Evolutionary conservation across 2,797 vertebrate genomes (phyloP), one percentile per base, ranked within the genome.

Genomic region (Platalea minor): DNA sequence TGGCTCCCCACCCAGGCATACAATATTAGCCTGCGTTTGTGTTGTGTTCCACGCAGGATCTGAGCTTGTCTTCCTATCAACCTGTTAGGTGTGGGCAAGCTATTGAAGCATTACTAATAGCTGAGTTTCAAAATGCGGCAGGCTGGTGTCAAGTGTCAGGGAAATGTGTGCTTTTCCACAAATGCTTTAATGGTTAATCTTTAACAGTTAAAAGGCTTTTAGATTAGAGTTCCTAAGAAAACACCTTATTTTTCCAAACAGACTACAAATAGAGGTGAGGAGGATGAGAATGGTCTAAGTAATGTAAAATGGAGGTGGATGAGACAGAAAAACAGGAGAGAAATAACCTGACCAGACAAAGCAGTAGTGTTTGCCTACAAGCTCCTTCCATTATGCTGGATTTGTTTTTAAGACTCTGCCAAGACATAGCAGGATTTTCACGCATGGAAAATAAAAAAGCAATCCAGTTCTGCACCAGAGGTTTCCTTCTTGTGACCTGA

Each of bases 151-250:
- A 94, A 85, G 76, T 33, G 37, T 80, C 57, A 90, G 39, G 41
- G 56, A 94, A 92, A 74, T 45, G 28, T 11, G 9, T 83, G 67
- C 51, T 87, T 93, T 95, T 91, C 83, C 83, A 86, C 31, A 51
- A 19, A 45, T 33, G 53, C 23, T 91, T 93, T 92, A 78, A 67
- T 54, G 63, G 88, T 93, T 95, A 94, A 95, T 79, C 69, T 78
- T 95, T 93, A 94, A 89, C 77, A 79, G 61, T 45, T 91, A 50
- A 78, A 83, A 91, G 70, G 31, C 33, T 57, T 95, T 88, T 68
- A 84, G 59, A 79, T 76, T 69, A 48, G 17, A 35, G 48, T 53
- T 83, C 46, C 17, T 51, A 70, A 16, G 35, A 77, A 88, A 92
- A n/a, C 7, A 56, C 8, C 6, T 41, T 80, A 24, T 56, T 78